Evolutionary conservation across 1,140 invertebrate genomes (phyloP), one percentile per base, ranked within the genome.

Genomic region (Apocrypta bakeri): DNA sequence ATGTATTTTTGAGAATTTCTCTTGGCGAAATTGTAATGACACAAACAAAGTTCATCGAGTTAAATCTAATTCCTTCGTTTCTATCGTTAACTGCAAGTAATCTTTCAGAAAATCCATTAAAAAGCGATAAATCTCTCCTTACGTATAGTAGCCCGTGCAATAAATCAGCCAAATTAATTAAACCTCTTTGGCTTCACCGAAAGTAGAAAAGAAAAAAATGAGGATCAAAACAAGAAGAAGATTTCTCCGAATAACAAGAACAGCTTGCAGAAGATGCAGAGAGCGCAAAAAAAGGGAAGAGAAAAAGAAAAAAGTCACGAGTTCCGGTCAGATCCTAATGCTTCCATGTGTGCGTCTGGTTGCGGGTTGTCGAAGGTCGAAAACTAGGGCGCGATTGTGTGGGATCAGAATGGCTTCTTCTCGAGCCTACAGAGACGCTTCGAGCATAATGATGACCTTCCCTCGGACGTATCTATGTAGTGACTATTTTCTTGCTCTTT

Each of bases 341-440:
- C 33, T 11, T 29, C 27, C 31, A 8, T 17, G 12, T 31, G 24
- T 27, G 21, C 42, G 24, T 68, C 25, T 69, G 0, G n/a, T 56
- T 61, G 42, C 14, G 1, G 21, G 11, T 24, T 37, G 8, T 29
- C 33, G 76, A 31, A 69, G 40, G 31, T 63, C 56, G 69, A 40
- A 80, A 80, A 80, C 48, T 80, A 25, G 79, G 79, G 25, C 69
- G 33, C 27, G 12, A 80, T 79, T 56, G 42, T 79, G 24, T 40
- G 14, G 66, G 66, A 79, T 56, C n/a, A 27, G 66, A 71, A 79
- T n/a, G 64, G 25, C 31, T 29, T 56, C 24, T 56, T 72, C 12
- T 42, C 14, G 31, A 21, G 72, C 71, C 79, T 74, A 75, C 33
- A 17, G 69, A 72, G 63, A 66, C 27, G 72, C 42, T 42, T 11